Base-by-base conservation (phyloP, 2,113 vertebrate genomes). In the Chrysochloris asiatica region DNA sequence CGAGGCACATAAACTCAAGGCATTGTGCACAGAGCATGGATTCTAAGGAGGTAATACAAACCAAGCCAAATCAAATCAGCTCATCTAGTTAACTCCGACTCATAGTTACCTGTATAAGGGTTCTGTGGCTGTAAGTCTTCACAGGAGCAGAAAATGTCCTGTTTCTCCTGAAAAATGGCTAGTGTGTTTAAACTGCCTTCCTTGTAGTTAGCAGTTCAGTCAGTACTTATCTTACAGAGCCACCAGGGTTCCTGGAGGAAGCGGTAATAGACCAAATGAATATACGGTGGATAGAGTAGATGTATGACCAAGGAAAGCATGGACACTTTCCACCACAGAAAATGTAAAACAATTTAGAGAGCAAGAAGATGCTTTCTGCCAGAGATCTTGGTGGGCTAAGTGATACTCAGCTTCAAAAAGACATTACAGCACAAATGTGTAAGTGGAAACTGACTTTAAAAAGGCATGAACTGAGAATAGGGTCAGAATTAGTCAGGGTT, bases 401-500 rank as follows among this genome's bases (percentile, higher is more conserved):
- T 86, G 41, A 41, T 76, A 48, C 67, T 67, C 38, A 67, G 47
- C 41, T 86, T 75, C 47, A 28, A 12, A 48, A 61, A 33, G 28
- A 43, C 36, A 45, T 43, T 24, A 43, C 45, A 41, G 33, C 45
- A 28, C 67, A 77, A 41, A 38, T 86, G 41, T 76, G 76, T 48
- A 82, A 48, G 13, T 76, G 82, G 67, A 80, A 90, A 67, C 73
- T 65, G 30, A 73, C 54, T 65, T 90, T 48, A 56, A 54, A 80
- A 54, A 86, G 56, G 33, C 65, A 28, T 48, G 52, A 83, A 16
- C 28, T 83, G 79, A 77, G 48, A 41, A 43, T 89, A 36, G 14
- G 45, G 76, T 92, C 36, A 77, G 47, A 89, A 36, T 59, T 28
- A 45, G 61, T n/a, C n/a, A n/a, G n/a, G n/a, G n/a, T n/a, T n/a